phyloP scores from a whole-genome alignment of 2,113 vertebrate species.

The Ceyx melanurus region DNA sequence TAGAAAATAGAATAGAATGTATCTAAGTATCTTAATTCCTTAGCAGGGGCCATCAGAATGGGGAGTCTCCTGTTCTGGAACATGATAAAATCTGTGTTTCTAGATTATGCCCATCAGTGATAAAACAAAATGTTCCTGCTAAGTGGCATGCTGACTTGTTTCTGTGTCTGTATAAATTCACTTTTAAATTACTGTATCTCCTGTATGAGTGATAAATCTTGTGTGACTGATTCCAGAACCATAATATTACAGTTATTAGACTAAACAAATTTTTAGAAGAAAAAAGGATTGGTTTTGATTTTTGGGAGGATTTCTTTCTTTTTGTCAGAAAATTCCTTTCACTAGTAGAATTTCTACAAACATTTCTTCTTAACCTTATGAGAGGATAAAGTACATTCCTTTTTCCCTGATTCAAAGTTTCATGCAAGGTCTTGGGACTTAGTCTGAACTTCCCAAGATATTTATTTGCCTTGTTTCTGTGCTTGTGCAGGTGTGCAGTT shows the following conservation, averaged over 20 bases:
- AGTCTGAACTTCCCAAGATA: neutral
- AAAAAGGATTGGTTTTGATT: neutral
- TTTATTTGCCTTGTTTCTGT: neutral
- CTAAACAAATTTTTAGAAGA: neutral
- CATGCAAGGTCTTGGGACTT: neutral
- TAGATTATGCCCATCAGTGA: too few species aligned
- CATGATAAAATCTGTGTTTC: neutral
- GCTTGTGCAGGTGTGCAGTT: neutral
- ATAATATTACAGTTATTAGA: neutral
- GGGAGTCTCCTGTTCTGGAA: neutral
- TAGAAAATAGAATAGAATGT: neutral
- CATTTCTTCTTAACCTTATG: neutral
- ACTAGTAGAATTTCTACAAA: neutral
- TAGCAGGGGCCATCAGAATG: accelerated
- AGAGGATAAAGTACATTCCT: neutral
- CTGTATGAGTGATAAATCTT: neutral
- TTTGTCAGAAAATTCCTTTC: neutral
- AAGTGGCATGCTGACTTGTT: neutral
- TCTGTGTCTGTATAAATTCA: neutral
- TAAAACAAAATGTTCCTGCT: neutral
- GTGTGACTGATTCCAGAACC: neutral
- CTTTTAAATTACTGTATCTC: neutral
- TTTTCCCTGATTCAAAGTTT: neutral
- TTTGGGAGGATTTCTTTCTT: neutral
- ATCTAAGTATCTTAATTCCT: neutral